phyloP scores from a whole-genome alignment of 1,140 invertebrate species.

The Drosophila asahinai region DNA sequence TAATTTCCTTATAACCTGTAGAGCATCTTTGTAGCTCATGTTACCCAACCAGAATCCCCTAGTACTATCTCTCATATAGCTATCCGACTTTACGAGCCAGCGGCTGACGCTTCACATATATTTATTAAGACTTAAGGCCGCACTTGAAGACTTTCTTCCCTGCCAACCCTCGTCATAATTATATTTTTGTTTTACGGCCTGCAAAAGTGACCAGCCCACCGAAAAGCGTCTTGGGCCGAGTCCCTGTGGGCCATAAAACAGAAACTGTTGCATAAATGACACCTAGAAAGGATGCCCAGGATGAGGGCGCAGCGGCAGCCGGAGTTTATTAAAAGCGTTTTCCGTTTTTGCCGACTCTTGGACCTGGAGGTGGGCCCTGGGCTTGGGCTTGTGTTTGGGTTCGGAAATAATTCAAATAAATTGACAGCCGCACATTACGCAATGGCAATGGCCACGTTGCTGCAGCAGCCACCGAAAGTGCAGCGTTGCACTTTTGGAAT shows the following conservation, averaged over 20 bases:
- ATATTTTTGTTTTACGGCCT: conserved; percentile 80
- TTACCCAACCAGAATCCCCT: neutral
- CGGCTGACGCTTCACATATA: conserved; percentile 56
- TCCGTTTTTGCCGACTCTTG: conserved; percentile 48
- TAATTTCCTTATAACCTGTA: neutral
- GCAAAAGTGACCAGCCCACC: conserved; percentile 79
- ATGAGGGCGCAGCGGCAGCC: neutral
- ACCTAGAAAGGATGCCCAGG: conserved; percentile 57
- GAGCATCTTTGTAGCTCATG: neutral
- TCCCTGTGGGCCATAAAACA: conserved; percentile 63
- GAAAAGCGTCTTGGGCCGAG: conserved; percentile 46
- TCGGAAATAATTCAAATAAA: conserved; percentile 80
- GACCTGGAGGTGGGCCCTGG: neutral
- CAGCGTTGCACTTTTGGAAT: conserved; percentile 72
- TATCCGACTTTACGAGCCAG: conserved; percentile 61
- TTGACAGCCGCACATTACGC: conserved; percentile 81
- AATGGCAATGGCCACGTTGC: conserved; percentile 69
- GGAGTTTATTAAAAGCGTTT: conserved; percentile 72
- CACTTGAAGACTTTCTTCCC: conserved; percentile 35
- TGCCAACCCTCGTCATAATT: conserved; percentile 71
- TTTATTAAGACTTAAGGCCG: conserved; percentile 78
- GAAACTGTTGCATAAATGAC: conserved; percentile 82
- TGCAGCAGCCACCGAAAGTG: conserved; percentile 44
- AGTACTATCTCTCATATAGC: conserved; percentile 25
- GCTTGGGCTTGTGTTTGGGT: conserved; percentile 32